Base-by-base conservation (phyloP, 2,113 vertebrate genomes). In the Callipepla californica region DNA sequence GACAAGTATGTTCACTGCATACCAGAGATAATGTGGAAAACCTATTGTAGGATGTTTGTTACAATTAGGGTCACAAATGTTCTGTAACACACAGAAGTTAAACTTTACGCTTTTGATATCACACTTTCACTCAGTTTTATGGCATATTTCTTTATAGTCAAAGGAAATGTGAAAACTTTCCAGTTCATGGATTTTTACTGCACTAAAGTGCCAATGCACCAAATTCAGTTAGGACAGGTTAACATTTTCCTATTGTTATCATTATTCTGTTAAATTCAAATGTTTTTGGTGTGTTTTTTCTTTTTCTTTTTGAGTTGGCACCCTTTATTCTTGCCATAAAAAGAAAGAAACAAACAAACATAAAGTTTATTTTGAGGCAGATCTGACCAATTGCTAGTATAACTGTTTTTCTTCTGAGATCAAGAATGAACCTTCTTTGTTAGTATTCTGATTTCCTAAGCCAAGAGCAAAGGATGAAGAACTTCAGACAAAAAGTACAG, bases 1-100 rank as follows among this genome's bases (percentile, higher is more conserved):
- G 44, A 87, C 67, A 93, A 90, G 62, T 65, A 58, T 42, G 6
- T 87, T 87, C 28, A 38, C 15, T n/a, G 32, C 34, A 85, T 47
- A 57, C 38, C 9, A 55, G 38, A 88, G 45, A 80, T 61, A 92
- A 88, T 45, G 44, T 69, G 19, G n/a, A 81, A 92, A 93, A 65
- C 8, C 50, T 76, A 3, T 57, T 89, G 62, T 90, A 44, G 30
- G 30, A 80, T 79, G 4, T 47, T 45, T 91, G 32, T 62, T 89
- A 85, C 36, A 73, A 79, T 87, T 68, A 87, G 23, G 87, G 87
- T 94, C 92, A 89, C 26, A 50, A 73, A 42, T 50, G 45, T 87
- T 92, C 81, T 76, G 21, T 28, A 92, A 88, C 51, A 72, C 5
- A 36, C 25, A 48, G 69, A 91, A 88, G 51, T 79, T 91, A 89